Evolutionary conservation across 2,797 vertebrate genomes (phyloP).

Genomic region (Sphenodon punctatus): DNA sequence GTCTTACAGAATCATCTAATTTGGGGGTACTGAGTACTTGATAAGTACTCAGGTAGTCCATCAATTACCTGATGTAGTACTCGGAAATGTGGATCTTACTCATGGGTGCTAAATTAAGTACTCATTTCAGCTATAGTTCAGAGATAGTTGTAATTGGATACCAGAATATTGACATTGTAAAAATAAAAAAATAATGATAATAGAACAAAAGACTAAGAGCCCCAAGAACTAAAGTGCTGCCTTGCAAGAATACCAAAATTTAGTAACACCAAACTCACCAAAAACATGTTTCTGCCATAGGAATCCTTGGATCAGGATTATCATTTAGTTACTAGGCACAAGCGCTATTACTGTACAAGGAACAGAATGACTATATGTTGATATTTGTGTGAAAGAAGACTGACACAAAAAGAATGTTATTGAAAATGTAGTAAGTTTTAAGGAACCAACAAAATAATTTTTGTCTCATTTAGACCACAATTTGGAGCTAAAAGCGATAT

Average conservation of each 20-base stretch:
- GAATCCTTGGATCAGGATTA: background rate
- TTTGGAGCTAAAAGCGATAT: constrained; percentile 45
- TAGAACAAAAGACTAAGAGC: background rate
- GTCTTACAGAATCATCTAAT: too few species aligned
- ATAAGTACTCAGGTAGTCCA: too few species aligned
- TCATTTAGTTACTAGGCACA: background rate
- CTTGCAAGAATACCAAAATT: background rate
- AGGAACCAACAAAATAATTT: constrained; percentile 42
- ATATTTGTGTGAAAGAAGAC: background rate
- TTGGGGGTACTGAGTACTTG: too few species aligned
- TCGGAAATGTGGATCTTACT: too few species aligned
- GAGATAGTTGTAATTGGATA: background rate
- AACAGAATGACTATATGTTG: background rate
- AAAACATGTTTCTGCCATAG: background rate
- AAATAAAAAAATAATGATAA: background rate
- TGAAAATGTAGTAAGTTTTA: background rate
- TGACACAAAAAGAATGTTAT: background rate
- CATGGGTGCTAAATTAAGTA: too few species aligned
- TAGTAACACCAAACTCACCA: background rate
- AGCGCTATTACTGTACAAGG: constrained; percentile 20
- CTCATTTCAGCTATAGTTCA: too few species aligned
- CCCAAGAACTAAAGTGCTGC: background rate
- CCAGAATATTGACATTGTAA: background rate
- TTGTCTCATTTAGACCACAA: constrained; percentile 26
- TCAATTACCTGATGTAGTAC: too few species aligned